Conservation (phyloP, 2,113 vertebrate genomes). For the Pleuronectes platessa region DNA sequence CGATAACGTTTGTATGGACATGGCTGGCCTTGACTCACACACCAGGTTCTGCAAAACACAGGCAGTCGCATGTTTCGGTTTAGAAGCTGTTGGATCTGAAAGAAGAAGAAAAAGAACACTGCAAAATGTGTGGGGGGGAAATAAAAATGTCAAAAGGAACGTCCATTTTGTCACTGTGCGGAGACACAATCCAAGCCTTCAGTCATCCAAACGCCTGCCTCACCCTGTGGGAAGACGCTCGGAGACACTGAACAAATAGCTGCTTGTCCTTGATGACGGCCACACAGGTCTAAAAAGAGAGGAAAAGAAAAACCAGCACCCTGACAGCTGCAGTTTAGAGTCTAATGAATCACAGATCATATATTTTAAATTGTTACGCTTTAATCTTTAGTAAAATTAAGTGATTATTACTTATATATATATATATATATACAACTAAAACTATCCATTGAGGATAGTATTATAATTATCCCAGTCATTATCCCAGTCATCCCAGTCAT, state of each 20-base stretch:
- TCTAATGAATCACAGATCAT: conserved; percentile 40
- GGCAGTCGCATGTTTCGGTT: conserved; percentile 13
- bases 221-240: conserved; percentile 24
- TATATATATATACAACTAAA: no score
- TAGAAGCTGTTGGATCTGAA: conserved; percentile 17
- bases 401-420: no score
- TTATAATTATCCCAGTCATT: background rate
- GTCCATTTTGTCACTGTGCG: conserved; percentile 33
- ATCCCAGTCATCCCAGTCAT: background rate
- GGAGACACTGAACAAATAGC: conserved; percentile 62
- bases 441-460: no score
- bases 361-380: background rate
- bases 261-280: conserved; percentile 69
- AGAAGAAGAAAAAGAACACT: conserved; percentile 13
- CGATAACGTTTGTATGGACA: conserved; percentile 51
- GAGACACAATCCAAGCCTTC: conserved; percentile 30
- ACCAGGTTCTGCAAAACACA: conserved; percentile 14
- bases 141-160: conserved; percentile 5
- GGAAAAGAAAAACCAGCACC: conserved; percentile 12
- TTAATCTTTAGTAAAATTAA: background rate
- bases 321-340: conserved; percentile 38
- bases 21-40: conserved; percentile 25
- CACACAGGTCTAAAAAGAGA: conserved; percentile 25
- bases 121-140: background rate
- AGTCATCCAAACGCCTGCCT: conserved; percentile 35